Percentiles rank a stretch among this genome's conserved stretches.
These are phyloP conservation scores for Ictalurus furcatus DNA, from an alignment of 2,113 vertebrate genomes.

Conservation along the genomic window DNA sequence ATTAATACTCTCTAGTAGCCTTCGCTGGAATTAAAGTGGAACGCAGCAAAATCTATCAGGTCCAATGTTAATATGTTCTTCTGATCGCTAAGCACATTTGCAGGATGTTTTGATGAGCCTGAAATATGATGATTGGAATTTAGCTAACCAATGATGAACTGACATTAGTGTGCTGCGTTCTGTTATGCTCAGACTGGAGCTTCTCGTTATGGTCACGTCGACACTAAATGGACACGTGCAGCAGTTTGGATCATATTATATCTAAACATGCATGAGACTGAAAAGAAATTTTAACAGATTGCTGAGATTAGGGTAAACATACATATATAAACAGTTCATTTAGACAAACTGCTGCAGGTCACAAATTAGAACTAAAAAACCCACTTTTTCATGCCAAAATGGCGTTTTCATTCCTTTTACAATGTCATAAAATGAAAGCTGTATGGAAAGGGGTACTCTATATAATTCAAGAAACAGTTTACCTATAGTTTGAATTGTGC, in stretches of 20 bases:
- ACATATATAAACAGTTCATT: background rate
- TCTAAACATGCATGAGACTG: background rate
- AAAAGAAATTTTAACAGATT: background rate
- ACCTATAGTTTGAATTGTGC: background rate
- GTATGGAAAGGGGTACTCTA: background rate
- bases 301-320: background rate
- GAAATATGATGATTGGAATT: background rate
- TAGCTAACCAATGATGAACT: background rate
- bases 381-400: background rate
- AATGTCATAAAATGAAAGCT: background rate
- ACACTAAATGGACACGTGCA: background rate
- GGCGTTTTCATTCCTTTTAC: background rate
- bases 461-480: background rate
- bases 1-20: no score
- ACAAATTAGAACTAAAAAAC: background rate
- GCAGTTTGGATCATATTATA: background rate
- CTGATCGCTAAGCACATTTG: background rate
- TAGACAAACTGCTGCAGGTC: background rate
- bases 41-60: background rate
- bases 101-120: background rate
- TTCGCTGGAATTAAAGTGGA: background rate
- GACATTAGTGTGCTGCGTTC: background rate
- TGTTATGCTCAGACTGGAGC: background rate
- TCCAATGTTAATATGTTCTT: background rate
- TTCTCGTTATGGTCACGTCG: background rate